phyloP scores from a whole-genome alignment of 1,140 invertebrate species.

The Drosophila pachea region DNA sequence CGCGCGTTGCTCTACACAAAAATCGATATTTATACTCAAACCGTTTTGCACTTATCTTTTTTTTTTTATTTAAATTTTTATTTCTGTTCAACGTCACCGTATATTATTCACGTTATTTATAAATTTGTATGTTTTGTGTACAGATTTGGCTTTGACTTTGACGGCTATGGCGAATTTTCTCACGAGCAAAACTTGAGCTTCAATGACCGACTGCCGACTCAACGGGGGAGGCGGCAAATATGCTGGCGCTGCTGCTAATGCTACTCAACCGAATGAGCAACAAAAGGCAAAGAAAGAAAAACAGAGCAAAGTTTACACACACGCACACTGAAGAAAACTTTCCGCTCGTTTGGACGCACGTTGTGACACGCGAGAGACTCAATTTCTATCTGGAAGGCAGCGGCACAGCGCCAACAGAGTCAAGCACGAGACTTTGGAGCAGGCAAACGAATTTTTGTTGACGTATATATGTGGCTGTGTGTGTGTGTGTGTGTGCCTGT shows the following conservation, averaged over 20 bases:
- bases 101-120: slow-evolving; percentile 26
- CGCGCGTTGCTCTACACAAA: slow-evolving; percentile 46
- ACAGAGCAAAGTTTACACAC: slow-evolving; percentile 46
- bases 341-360: slow-evolving; percentile 71
- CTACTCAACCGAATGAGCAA: slow-evolving; percentile 46
- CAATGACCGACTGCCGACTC: slow-evolving; percentile 39
- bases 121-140: slow-evolving; percentile 11
- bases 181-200: slow-evolving; percentile 12
- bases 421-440: slow-evolving; percentile 50
- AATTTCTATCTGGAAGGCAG: slow-evolving; percentile 64
- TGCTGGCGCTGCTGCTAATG: slow-evolving; percentile 23
- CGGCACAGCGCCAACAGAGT: slow-evolving; percentile 29
- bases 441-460: slow-evolving; percentile 25
- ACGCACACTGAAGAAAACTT: slow-evolving; percentile 54
- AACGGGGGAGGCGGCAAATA: slow-evolving; percentile 14
- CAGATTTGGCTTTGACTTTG: slow-evolving; percentile 15
- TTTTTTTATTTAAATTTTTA: background rate
- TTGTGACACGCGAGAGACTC: slow-evolving; percentile 70
- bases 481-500: slow-evolving; percentile 11
- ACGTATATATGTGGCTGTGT: slow-evolving; percentile 8
- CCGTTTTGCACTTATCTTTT: slow-evolving; percentile 7
- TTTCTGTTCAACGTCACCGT: slow-evolving; percentile 15
- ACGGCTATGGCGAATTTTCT: slow-evolving; percentile 21
- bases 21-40: slow-evolving; percentile 62
- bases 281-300: slow-evolving; percentile 57